phyloP scores from a whole-genome alignment of 2,113 vertebrate genomes.

The Ranitomeya variabilis region DNA sequence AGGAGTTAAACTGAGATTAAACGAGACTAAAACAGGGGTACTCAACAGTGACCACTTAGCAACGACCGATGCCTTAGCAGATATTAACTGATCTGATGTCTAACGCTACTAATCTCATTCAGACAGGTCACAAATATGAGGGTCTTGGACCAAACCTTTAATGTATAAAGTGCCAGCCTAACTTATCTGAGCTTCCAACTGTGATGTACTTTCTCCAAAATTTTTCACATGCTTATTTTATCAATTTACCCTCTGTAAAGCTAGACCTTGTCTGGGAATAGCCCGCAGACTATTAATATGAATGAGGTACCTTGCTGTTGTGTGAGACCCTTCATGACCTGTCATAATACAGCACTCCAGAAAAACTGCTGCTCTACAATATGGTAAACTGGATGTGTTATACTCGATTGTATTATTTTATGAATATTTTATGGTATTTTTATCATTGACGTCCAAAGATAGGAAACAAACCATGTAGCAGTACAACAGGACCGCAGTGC shows the following conservation, averaged over 20 bases:
- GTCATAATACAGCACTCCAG: constrained; percentile 6
- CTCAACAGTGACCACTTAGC: too few relatives aligned
- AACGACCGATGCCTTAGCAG: too few relatives aligned
- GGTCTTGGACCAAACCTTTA: not conserved
- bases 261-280: not conserved
- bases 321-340: not conserved
- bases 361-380: constrained; percentile 16
- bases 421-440: constrained; percentile 44
- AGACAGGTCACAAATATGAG: too few relatives aligned
- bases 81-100: too few relatives aligned
- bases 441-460: constrained; percentile 31
- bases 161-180: not conserved
- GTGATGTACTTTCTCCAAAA: not conserved
- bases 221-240: constrained; percentile 10
- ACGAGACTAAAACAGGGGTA: too few relatives aligned
- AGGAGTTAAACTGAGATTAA: too few relatives aligned
- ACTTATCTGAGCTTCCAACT: not conserved
- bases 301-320: constrained; percentile 30
- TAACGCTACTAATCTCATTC: too few relatives aligned
- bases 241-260: constrained; percentile 6
- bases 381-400: constrained; percentile 39
- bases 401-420: constrained; percentile 18
- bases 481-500: not conserved
- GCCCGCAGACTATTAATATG: constrained; percentile 18
- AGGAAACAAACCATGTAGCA: not conserved